These are phyloP conservation scores for Ptychochromis oligacanthus DNA, from an alignment of 2,113 vertebrate genomes.

Conservation along the genomic window DNA sequence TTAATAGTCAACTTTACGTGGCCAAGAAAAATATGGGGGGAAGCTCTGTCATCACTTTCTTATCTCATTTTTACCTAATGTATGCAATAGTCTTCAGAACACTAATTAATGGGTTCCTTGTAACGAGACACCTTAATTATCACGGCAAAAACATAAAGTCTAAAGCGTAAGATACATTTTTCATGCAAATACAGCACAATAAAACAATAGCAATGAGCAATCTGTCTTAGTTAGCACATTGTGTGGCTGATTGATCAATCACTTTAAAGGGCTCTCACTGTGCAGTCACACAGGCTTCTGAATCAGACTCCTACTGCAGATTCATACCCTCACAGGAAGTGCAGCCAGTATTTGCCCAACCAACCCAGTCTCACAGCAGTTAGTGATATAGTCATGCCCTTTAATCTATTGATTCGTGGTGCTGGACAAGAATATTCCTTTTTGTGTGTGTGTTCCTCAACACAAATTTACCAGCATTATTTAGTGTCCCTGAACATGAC, in stretches of 20 bases:
- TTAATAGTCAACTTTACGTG: not conserved
- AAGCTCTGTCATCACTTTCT: not conserved
- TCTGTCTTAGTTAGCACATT: not conserved
- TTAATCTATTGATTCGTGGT: not conserved
- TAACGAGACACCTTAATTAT: conserved; percentile 2
- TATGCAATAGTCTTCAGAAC: not conserved
- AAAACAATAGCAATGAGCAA: not conserved
- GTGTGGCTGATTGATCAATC: not conserved
- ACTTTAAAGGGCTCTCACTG: not conserved
- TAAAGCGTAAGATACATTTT: not conserved
- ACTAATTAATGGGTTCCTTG: not conserved
- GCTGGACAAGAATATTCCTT: too few relatives aligned
- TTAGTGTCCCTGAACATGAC: not conserved
- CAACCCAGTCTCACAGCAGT: not conserved
- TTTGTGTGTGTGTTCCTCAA: not conserved
- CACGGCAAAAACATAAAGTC: not conserved
- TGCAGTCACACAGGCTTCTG: not conserved
- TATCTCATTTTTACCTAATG: not conserved
- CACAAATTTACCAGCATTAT: not conserved
- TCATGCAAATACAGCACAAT: not conserved
- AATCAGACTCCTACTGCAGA: not conserved
- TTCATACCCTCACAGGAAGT: conserved; percentile 34
- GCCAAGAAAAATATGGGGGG: not conserved
- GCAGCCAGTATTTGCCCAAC: conserved; percentile 23
- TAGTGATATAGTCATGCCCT: not conserved